Conservation (phyloP, 2,797 vertebrate species). For the Vireo griseus region DNA sequence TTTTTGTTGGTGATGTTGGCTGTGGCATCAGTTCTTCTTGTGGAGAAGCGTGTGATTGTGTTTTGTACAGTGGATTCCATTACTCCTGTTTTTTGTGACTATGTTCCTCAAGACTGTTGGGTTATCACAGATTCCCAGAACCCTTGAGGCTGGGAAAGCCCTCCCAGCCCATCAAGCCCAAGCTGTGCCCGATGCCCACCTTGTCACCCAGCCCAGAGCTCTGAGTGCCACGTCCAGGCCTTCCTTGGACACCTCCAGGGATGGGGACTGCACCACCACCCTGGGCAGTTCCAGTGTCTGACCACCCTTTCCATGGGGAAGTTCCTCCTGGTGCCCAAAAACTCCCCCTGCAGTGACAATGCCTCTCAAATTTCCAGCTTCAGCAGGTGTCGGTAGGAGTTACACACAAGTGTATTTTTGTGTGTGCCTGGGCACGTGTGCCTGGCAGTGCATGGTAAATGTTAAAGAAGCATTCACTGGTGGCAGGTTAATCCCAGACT, state of each 20-base stretch:
- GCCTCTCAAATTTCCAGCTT: background rate
- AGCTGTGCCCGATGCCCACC: fast-evolving
- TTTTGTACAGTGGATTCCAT: background rate
- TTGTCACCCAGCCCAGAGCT: background rate
- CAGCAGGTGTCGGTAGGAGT: no score
- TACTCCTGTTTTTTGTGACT: fast-evolving
- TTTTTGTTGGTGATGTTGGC: background rate
- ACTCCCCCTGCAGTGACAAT: background rate
- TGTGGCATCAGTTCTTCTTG: background rate
- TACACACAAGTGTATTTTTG: no score
- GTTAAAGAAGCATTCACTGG: background rate
- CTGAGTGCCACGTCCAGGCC: fast-evolving
- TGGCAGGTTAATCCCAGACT: background rate
- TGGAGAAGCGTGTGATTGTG: fast-evolving
- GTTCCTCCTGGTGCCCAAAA: background rate
- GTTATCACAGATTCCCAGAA: background rate
- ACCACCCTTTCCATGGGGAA: background rate
- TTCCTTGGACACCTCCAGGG: background rate
- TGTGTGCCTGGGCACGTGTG: fast-evolving
- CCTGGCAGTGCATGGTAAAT: fast-evolving
- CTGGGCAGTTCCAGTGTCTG: background rate
- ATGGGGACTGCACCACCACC: background rate
- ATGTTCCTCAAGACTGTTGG: background rate
- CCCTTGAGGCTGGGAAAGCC: background rate
- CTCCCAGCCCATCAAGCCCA: fast-evolving